These are phyloP conservation scores for Styela clava DNA, from an alignment of 23 tunicate species.

Conservation along the genomic window DNA sequence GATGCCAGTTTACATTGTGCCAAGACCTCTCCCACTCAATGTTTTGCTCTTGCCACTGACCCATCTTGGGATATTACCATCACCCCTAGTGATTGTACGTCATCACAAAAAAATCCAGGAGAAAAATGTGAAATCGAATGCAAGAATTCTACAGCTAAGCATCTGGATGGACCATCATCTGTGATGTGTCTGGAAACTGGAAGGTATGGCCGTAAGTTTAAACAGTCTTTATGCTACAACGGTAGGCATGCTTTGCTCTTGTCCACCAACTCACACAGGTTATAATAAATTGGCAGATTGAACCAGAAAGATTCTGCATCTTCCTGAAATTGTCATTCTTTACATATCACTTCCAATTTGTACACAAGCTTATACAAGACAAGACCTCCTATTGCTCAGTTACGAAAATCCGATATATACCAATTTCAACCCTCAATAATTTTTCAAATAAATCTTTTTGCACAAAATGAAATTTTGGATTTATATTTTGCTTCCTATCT, in stretches of 20 bases:
- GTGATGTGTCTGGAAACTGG: slow-evolving; percentile 25
- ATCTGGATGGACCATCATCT: slow-evolving; percentile 30
- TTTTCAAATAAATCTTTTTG: too few species aligned
- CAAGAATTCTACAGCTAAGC: background rate
- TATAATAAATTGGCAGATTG: too few species aligned
- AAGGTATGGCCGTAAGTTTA: slow-evolving; percentile 21
- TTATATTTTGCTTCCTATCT: too few species aligned
- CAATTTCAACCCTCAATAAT: too few species aligned
- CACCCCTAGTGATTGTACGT: background rate
- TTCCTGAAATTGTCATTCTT: too few species aligned
- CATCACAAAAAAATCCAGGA: background rate
- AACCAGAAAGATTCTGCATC: too few species aligned
- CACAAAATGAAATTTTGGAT: too few species aligned
- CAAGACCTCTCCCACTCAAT: background rate
- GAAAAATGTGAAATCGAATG: slow-evolving; percentile 7
- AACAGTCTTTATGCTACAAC: background rate
- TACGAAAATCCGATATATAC: too few species aligned
- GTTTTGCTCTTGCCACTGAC: background rate
- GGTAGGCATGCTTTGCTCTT: background rate
- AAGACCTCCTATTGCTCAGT: too few species aligned
- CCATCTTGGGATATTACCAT: background rate
- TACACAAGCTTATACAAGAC: too few species aligned
- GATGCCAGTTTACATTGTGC: background rate
- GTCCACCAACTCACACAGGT: too few species aligned
- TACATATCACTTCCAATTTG: too few species aligned